phyloP scores from a whole-genome alignment of 2,888 invertebrate genomes.

The Drosophila niveifrons region DNA sequence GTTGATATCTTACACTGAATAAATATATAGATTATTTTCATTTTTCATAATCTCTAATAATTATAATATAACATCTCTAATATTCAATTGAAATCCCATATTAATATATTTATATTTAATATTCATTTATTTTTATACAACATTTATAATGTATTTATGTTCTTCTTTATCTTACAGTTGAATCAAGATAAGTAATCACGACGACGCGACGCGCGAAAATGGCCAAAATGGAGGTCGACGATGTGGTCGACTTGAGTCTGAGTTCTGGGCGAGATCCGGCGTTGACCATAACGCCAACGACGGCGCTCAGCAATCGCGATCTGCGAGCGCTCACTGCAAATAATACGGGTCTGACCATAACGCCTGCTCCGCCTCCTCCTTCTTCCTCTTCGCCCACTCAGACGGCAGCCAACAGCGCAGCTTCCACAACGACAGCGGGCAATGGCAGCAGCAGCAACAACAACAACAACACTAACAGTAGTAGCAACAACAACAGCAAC shows the following conservation, averaged over 20 bases:
- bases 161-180: conserved; percentile 70
- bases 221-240: conserved; percentile 95
- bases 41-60: too few relatives aligned
- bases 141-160: not conserved
- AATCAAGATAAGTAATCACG: conserved; percentile 75
- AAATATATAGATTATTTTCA: too few relatives aligned
- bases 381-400: not conserved
- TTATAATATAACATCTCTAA: too few relatives aligned
- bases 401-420: conserved; percentile 6
- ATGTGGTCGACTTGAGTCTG: conserved; percentile 95
- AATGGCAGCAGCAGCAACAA: conserved; percentile 23
- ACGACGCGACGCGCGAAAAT: conserved; percentile 84
- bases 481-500: conserved; percentile 18
- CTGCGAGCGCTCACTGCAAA: conserved; percentile 87
- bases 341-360: conserved; percentile 88
- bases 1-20: too few relatives aligned
- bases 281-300: conserved; percentile 83
- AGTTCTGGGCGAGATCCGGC: conserved; percentile 85
- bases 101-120: too few relatives aligned
- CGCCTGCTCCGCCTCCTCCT: conserved; percentile 87
- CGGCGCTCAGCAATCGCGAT: conserved; percentile 85
- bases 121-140: too few relatives aligned
- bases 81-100: too few relatives aligned
- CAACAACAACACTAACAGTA: conserved; percentile 22
- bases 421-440: conserved; percentile 18